Evolutionary conservation across 2,113 vertebrate genomes (phyloP).

Genomic region (Thalassarche chlororhynchos): DNA sequence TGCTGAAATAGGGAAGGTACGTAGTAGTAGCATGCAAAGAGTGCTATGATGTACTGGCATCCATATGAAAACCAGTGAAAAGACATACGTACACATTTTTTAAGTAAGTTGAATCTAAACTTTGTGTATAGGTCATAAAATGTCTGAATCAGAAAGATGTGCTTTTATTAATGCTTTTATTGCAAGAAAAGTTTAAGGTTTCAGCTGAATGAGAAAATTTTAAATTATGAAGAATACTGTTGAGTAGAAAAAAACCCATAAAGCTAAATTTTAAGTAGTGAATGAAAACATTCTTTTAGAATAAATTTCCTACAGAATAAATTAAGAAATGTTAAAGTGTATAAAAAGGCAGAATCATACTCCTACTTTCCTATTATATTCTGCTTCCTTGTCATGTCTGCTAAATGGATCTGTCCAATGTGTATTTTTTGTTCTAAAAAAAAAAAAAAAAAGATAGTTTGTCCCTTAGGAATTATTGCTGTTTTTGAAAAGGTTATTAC

Average conservation of each 20-base stretch:
- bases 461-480: neutral
- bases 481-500: neutral
- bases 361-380: neutral
- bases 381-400: neutral
- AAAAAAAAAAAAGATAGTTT: neutral
- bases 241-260: rapidly evolving
- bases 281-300: neutral
- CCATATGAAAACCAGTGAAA: neutral
- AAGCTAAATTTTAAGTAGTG: neutral
- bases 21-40: neutral
- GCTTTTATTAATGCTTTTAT: neutral
- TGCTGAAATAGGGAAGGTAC: neutral
- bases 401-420: neutral
- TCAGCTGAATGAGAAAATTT: neutral
- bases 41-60: neutral
- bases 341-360: neutral
- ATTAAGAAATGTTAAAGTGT: neutral
- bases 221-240: neutral
- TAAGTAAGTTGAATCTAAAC: neutral
- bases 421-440: neutral
- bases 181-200: neutral
- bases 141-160: neutral
- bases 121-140: neutral
- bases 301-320: neutral
- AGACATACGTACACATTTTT: neutral